phyloP scores from a whole-genome alignment of 2,113 vertebrate species.

The Tapirus terrestris region DNA sequence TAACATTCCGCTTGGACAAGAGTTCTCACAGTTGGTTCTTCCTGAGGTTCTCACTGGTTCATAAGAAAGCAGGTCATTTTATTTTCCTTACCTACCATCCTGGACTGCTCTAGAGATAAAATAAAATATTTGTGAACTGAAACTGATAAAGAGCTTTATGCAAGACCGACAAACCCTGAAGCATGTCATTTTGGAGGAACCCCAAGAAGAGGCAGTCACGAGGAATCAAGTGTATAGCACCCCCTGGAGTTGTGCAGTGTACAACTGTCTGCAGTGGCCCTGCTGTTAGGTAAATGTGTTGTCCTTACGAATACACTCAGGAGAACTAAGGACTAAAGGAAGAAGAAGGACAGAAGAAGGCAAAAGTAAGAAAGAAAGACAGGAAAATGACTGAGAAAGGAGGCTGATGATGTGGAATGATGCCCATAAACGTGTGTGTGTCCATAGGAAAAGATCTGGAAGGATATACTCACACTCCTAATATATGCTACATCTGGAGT shows the following conservation, averaged over 20 bases:
- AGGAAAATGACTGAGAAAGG: background rate
- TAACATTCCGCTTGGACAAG: rapidly evolving
- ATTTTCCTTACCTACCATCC: background rate
- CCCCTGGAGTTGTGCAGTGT: too few relatives aligned
- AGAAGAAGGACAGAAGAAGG: background rate
- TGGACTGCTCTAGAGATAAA: background rate
- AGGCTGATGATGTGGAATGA: background rate
- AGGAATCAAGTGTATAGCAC: background rate
- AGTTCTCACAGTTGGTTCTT: background rate
- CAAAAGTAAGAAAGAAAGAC: background rate
- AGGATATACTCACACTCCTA: background rate
- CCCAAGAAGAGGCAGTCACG: too few relatives aligned
- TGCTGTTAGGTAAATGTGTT: rapidly evolving
- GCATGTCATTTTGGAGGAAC: background rate
- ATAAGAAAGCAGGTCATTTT: background rate
- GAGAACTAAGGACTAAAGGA: background rate
- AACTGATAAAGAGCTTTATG: background rate
- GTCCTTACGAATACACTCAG: background rate
- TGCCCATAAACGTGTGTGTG: too few relatives aligned
- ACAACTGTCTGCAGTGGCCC: background rate
- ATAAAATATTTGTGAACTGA: background rate
- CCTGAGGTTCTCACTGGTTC: background rate
- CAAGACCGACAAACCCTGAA: background rate
- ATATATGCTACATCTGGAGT: background rate
- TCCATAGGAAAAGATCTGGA: background rate